Evolutionary conservation across 1,140 invertebrate genomes (phyloP), one percentile per base, ranked within the genome.

Genomic region (Anadara kagoshimensis): DNA sequence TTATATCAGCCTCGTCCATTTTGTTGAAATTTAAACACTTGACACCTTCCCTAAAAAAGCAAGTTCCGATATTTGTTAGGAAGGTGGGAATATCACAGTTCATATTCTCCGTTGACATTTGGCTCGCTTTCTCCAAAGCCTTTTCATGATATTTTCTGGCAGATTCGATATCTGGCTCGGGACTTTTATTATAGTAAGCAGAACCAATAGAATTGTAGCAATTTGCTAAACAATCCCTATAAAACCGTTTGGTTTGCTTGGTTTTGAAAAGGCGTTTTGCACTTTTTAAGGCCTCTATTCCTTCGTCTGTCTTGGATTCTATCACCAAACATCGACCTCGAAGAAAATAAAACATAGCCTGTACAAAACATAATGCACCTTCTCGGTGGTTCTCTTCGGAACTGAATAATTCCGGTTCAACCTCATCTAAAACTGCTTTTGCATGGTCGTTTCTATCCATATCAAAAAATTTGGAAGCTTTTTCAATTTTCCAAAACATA

Each of bases 401-500:
- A 64, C 16, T 36, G 12, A 26, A 53, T 36, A 5, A n/a, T 1
- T n/a, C 5, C 8, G 10, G 5, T 41, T 53, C 24, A 18, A 64
- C 51, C 10, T 64, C 47, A 5, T 1, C 0, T 5, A 64, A 49
- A 24, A 14, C 11, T 20, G 36, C 36, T 10, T n/a, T 3, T 12
- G 51, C 62, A 5, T 51, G 26, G 51, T 64, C 62, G 51, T 51
- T 64, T 29, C 62, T 44, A 24, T 64, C 62, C n/a, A 64, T 20
- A 22, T 64, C 62, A 64, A 53, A 64, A 20, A 64, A 64, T 10
- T 20, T 51, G 12, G 12, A 51, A 7, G 62, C 62, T 20, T 53
- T 64, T 41, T 64, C 62, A 11, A 64, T 64, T 20, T 51, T 51
- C 62, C 62, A 64, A n/a, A 64, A 64, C 18, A 64, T 24, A 7